Conservation (phyloP, 2,888 invertebrate genomes). For the Lepas anatifera region DNA sequence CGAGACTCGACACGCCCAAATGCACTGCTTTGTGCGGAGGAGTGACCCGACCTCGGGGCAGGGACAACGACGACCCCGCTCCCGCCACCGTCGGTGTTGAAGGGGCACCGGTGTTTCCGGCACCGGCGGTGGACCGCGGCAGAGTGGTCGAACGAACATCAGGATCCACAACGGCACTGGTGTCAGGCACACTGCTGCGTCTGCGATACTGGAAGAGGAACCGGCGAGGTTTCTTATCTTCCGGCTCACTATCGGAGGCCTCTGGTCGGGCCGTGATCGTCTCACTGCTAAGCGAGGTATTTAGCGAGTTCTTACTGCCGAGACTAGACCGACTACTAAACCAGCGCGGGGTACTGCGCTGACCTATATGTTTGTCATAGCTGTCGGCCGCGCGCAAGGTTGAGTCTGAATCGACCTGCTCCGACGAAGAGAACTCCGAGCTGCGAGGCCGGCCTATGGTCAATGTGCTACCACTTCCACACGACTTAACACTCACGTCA, state of each 20-base stretch:
- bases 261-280: constrained; percentile 29
- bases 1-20: constrained; percentile 22
- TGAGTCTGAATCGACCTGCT: constrained; percentile 25
- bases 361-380: constrained; percentile 24
- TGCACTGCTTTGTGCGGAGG: constrained; percentile 35
- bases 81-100: constrained; percentile 25
- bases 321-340: constrained; percentile 16
- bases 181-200: constrained; percentile 50
- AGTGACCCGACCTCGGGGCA: constrained; percentile 15
- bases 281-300: neutral
- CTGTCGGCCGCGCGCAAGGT: constrained; percentile 25
- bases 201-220: constrained; percentile 29
- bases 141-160: constrained; percentile 27
- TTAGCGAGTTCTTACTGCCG: constrained; percentile 1
- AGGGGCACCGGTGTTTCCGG: constrained; percentile 7
- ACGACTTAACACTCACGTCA: constrained; percentile 24
- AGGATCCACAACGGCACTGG: constrained; percentile 23
- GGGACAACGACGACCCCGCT: constrained; percentile 12
- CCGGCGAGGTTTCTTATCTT: neutral
- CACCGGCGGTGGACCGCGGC: constrained; percentile 32
- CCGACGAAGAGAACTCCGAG: constrained; percentile 25
- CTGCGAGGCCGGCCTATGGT: constrained; percentile 4
- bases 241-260: constrained; percentile 9
- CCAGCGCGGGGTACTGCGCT: neutral
- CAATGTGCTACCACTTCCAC: constrained; percentile 2